Percentiles rank a stretch among this genome's conserved stretches.
phyloP scores from a whole-genome alignment of 2,113 vertebrate genomes.

The Eclectus roratus region DNA sequence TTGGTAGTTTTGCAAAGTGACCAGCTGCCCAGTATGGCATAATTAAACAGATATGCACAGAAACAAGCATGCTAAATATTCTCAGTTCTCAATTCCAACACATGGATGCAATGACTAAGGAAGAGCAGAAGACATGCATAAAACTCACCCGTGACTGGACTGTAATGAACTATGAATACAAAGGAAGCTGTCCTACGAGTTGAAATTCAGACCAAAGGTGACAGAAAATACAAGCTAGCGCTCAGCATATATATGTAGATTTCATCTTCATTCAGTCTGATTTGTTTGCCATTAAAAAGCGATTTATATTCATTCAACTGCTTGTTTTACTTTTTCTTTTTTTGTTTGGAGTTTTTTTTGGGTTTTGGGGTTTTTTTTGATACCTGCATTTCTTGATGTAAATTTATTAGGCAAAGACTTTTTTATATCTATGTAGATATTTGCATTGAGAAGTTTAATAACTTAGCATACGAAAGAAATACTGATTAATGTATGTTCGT shows the following conservation, averaged over 20 bases:
- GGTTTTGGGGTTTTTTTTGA: not conserved
- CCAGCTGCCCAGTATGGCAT: not conserved
- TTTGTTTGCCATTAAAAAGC: constrained; percentile 12
- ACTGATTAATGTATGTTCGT: not conserved
- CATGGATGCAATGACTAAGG: not conserved
- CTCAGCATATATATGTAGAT: not conserved
- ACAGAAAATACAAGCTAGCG: not conserved
- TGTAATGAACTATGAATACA: not conserved
- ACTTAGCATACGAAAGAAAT: not conserved
- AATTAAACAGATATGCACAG: not conserved
- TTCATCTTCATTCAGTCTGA: not conserved
- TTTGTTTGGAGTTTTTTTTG: not conserved
- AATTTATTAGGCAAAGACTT: not conserved
- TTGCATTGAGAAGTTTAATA: not conserved
- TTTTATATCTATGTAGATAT: not conserved
- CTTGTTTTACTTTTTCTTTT: not conserved
- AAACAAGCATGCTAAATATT: not conserved
- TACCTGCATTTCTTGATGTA: not conserved
- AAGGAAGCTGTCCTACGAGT: not conserved
- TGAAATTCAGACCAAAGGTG: constrained; percentile 1
- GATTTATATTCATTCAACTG: not conserved
- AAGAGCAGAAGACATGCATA: not conserved
- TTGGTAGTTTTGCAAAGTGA: not conserved
- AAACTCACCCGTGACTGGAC: not conserved
- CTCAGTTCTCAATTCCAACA: not conserved